These are phyloP conservation scores for Neosilurus hyrtlii DNA, from an alignment of 2,797 vertebrate species.

Conservation along the genomic window DNA sequence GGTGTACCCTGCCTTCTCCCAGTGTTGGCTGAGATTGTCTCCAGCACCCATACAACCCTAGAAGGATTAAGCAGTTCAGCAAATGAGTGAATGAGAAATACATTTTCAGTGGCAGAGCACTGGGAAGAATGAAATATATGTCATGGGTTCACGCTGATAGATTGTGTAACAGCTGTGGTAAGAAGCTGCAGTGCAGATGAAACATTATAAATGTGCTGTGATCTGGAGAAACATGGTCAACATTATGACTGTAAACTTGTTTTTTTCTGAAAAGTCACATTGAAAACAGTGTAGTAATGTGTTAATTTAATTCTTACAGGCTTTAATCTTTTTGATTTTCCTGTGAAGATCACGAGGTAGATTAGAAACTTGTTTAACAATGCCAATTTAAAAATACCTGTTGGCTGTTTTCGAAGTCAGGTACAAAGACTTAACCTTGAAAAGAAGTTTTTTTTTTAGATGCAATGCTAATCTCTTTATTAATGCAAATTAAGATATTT, in stretches of 20 bases:
- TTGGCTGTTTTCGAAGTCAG: no score
- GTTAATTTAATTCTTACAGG: neutral
- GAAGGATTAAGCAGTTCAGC: no score
- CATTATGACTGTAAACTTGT: neutral
- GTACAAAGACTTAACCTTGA: neutral
- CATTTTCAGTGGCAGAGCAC: neutral
- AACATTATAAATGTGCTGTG: neutral
- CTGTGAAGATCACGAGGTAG: neutral
- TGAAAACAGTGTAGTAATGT: neutral
- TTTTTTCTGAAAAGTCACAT: neutral
- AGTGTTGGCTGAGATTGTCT: no score
- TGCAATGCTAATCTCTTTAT: neutral
- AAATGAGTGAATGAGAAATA: neutral
- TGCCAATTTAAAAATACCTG: neutral
- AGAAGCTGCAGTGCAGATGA: neutral
- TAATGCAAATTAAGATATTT: slow-evolving; percentile 1
- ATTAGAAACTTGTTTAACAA: neutral
- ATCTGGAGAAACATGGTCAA: neutral
- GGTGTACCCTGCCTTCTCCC: no score
- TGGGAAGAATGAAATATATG: neutral
- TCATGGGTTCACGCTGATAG: neutral
- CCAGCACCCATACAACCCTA: no score
- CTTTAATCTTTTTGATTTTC: neutral
- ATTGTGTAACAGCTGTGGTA: neutral
- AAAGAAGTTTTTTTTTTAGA: neutral